Percentiles rank a stretch among this genome's conserved stretches.
Evolutionary conservation across 2,888 invertebrate species (phyloP).

Genomic region (Drosophila subquinaria): DNA sequence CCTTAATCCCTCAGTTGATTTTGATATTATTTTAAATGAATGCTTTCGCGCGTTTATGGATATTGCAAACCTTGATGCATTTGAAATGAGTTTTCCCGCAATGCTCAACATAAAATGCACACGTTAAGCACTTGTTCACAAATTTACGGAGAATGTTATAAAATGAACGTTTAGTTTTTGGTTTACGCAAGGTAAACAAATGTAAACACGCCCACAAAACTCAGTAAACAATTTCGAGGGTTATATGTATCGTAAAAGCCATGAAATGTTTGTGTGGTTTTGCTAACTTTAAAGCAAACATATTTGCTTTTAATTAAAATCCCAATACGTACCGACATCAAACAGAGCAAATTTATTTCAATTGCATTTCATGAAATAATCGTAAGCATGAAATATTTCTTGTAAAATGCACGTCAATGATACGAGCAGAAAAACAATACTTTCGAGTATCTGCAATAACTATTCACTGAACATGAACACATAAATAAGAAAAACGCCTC

Average conservation of each 20-base stretch:
- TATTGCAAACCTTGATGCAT: background rate
- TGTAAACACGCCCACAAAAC: constrained; percentile 35
- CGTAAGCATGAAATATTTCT: constrained; percentile 30
- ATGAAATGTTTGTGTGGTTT: constrained; percentile 50
- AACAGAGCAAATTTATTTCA: constrained; percentile 24
- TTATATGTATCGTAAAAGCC: constrained; percentile 28
- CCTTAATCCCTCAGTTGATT: background rate
- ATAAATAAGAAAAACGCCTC: background rate
- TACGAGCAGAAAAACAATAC: constrained; percentile 1
- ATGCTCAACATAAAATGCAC: constrained; percentile 29
- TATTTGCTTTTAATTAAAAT: constrained; percentile 77
- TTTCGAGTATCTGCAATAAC: constrained; percentile 3
- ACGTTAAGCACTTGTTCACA: constrained; percentile 30
- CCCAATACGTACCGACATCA: constrained; percentile 21
- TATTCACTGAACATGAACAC: constrained; percentile 1
- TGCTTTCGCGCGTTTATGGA: background rate
- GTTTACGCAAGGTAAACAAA: constrained; percentile 26
- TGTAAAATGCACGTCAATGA: constrained; percentile 7
- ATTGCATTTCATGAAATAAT: constrained; percentile 25
- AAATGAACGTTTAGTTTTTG: constrained; percentile 32
- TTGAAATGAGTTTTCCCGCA: constrained; percentile 2
- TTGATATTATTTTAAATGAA: background rate
- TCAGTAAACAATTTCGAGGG: constrained; percentile 38
- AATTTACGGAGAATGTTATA: constrained; percentile 34
- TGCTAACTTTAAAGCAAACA: constrained; percentile 60